Evolutionary conservation across 2,113 vertebrate genomes (phyloP).

Genomic region (Mesocricetus auratus): DNA sequence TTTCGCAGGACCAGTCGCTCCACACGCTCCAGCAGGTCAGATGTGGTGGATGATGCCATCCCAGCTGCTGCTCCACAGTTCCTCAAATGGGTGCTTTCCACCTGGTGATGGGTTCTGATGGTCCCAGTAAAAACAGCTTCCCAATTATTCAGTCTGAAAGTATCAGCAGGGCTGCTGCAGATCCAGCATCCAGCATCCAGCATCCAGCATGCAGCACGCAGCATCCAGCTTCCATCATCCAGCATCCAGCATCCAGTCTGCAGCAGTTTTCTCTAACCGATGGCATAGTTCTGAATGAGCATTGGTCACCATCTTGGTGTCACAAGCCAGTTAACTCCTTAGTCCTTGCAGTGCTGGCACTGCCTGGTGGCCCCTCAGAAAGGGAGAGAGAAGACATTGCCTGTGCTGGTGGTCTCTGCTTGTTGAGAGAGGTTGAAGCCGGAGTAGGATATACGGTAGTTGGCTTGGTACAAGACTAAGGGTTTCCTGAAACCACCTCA

Average conservation of each 20-base stretch:
- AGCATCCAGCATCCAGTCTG: neutral
- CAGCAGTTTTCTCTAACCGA: neutral
- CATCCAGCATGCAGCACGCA: neutral
- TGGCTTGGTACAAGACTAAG: neutral
- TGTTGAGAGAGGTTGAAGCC: neutral
- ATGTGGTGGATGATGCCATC: neutral
- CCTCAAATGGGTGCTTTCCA: neutral
- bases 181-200: neutral
- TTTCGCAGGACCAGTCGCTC: too few relatives aligned
- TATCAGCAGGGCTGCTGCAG: neutral
- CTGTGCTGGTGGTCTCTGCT: neutral
- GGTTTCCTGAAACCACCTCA: neutral
- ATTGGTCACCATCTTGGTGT: neutral
- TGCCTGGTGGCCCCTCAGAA: neutral
- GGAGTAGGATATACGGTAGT: neutral
- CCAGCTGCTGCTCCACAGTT: neutral
- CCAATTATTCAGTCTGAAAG: neutral
- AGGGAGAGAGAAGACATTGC: neutral
- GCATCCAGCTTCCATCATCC: neutral
- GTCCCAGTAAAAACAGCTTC: neutral
- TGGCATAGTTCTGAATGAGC: fast-evolving
- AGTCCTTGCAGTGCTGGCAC: neutral
- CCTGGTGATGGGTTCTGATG: neutral
- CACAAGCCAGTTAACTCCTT: neutral
- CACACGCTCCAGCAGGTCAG: too few relatives aligned